Conservation (phyloP, 2,113 vertebrate species). For the Coturnix japonica region DNA sequence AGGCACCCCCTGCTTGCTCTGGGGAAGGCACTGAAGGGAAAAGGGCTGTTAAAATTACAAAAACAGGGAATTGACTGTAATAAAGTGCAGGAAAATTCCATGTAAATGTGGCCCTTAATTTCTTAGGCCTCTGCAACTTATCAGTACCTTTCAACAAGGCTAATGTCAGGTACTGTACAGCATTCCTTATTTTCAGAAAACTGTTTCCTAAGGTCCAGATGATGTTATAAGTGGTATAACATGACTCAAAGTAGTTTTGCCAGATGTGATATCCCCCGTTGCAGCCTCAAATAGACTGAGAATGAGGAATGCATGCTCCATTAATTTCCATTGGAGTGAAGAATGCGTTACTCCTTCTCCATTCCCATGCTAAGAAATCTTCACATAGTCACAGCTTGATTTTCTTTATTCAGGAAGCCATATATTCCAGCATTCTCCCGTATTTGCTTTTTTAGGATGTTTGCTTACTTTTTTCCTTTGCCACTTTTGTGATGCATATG, state of each 20-base stretch:
- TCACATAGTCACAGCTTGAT: constrained; percentile 42
- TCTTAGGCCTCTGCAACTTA: constrained; percentile 60
- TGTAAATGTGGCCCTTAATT: constrained; percentile 22
- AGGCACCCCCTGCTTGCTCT: not conserved
- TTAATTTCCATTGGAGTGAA: constrained; percentile 62
- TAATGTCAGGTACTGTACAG: constrained; percentile 15
- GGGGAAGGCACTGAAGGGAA: not conserved
- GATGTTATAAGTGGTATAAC: constrained; percentile 53
- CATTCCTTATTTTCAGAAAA: constrained; percentile 38
- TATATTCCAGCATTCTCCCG: constrained; percentile 13
- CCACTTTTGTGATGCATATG: not conserved
- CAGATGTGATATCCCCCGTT: constrained; percentile 62
- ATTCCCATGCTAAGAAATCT: constrained; percentile 31
- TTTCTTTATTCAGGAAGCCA: constrained; percentile 38
- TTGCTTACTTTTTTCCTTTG: constrained; percentile 28
- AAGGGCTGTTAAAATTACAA: constrained; percentile 39
- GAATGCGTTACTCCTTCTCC: constrained; percentile 50
- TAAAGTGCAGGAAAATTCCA: constrained; percentile 35
- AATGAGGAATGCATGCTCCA: constrained; percentile 49
- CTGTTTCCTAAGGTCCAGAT: constrained; percentile 58
- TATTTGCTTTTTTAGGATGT: constrained; percentile 58
- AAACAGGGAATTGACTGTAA: constrained; percentile 29
- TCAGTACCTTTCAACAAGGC: constrained; percentile 62
- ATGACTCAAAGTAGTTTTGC: constrained; percentile 66
- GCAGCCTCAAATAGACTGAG: constrained; percentile 61